Conservation (phyloP, 2,113 vertebrate genomes). For the Chaenogobius annularis region DNA sequence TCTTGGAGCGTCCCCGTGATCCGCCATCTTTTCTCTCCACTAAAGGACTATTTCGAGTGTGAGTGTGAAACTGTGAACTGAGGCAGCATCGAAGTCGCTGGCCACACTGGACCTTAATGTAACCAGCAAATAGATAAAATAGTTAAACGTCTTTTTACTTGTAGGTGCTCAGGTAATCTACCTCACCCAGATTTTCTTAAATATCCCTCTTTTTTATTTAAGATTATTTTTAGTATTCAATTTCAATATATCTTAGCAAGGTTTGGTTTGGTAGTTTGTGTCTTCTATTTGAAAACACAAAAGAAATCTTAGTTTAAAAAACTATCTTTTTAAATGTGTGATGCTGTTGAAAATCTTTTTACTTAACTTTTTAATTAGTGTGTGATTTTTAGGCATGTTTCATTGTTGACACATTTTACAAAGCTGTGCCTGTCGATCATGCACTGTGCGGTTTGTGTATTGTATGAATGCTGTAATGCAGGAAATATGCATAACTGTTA, state of each 20-base stretch:
- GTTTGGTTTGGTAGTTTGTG: neutral
- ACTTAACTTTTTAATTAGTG: neutral
- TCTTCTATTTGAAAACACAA: neutral
- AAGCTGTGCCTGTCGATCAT: neutral
- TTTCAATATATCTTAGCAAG: neutral
- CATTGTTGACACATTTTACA: neutral
- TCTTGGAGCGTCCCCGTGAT: conserved; percentile 95
- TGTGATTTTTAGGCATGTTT: neutral
- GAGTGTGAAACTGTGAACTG: conserved; percentile 66
- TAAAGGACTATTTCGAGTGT: conserved; percentile 96
- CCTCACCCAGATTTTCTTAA: conserved; percentile 61
- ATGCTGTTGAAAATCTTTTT: neutral
- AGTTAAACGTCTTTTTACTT: conserved; percentile 2
- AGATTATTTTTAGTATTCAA: conserved; percentile 16
- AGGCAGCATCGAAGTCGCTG: neutral
- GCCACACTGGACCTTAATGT: neutral
- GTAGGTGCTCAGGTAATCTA: conserved; percentile 48
- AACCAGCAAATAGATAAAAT: neutral
- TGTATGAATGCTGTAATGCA: neutral
- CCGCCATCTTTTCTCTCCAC: conserved; percentile 89
- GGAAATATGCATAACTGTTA: neutral
- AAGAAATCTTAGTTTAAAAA: neutral
- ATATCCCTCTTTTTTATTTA: conserved; percentile 44
- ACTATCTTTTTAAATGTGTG: neutral
- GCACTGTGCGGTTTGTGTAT: neutral